A percentile compares a stretch with the other conserved stretches of the same genome.
Evolutionary conservation across 2,888 invertebrate genomes (phyloP).

Genomic region (Liopterus haemorrhoidalis): DNA sequence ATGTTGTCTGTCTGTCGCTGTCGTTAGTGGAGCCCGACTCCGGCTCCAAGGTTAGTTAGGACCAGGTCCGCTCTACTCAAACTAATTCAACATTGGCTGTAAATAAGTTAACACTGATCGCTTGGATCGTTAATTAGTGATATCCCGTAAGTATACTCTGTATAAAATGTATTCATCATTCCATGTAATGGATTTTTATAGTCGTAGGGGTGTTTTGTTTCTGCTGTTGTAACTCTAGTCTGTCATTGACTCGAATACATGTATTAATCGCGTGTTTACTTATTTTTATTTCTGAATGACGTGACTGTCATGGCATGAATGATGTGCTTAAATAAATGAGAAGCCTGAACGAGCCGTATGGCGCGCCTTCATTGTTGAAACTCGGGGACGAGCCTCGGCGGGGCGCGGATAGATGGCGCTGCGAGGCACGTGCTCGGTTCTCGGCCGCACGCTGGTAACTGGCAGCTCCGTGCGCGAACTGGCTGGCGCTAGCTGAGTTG

Average conservation of each 20-base stretch:
- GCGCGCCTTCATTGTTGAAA: slow-evolving; percentile 33
- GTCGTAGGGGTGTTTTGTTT: slow-evolving; percentile 17
- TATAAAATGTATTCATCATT: slow-evolving; percentile 19
- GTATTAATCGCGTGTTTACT: too few relatives aligned
- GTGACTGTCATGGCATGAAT: too few relatives aligned
- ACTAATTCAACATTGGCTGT: too few relatives aligned
- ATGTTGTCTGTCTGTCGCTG: too few relatives aligned
- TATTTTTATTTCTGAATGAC: too few relatives aligned
- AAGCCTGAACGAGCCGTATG: slow-evolving; percentile 30
- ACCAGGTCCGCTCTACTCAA: too few relatives aligned
- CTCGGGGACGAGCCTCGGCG: slow-evolving; percentile 10
- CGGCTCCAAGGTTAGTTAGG: too few relatives aligned
- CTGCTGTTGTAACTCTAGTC: too few relatives aligned
- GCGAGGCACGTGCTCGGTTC: slow-evolving; percentile 25
- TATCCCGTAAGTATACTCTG: too few relatives aligned
- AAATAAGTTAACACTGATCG: slow-evolving; percentile 18
- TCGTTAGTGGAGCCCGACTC: too few relatives aligned
- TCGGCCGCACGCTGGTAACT: slow-evolving; percentile 23
- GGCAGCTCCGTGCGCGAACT: slow-evolving; percentile 17
- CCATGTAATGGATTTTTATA: slow-evolving; percentile 22
- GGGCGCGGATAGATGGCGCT: slow-evolving; percentile 19
- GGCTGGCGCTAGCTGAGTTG: slow-evolving; percentile 25
- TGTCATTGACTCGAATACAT: too few relatives aligned
- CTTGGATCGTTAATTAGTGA: slow-evolving; percentile 23
- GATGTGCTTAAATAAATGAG: not conserved